Evolutionary conservation across 2,113 vertebrate species (phyloP), one percentile per base, ranked within the genome.

Genomic region (Lipotes vexillifer): DNA sequence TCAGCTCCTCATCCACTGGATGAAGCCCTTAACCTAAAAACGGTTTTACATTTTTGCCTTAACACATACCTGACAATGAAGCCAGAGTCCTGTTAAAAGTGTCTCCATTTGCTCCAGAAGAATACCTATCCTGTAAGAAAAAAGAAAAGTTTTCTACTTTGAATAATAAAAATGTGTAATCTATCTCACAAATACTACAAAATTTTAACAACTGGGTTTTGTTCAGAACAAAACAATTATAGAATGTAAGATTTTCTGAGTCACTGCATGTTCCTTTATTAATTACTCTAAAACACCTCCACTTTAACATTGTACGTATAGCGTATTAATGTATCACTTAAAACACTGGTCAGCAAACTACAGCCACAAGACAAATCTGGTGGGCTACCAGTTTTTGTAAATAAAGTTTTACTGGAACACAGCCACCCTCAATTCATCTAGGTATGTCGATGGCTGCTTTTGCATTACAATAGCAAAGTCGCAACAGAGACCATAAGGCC

Each of bases 41-140:
- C 5, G 3, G 55, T 75, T 69, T 38, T 12, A 66, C 33, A 33
- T 74, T 91, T 88, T 65, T 31, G 27, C 9, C 3, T 61, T 93
- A 66, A 90, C 74, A 97, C 98, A 75, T 98, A 99, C 98, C 98
- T 14, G 96, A 44, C 8, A 57, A 97, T 20, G 71, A 97, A 13
- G 38, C 36, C 27, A 33, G 68, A 94, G 21, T 71, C 83, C 96
- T 98, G 9, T 44, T 92, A 96, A 84, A 96, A 0, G 80, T 93
- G 0, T 94, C 9, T 46, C 94, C 96, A 96, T 93, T 90, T 74
- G 93, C 88, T 94, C 96, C 96, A 92, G 93, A 97, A 97, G 97
- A 82, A 96, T 96, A 97, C 29, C 36, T 88, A 44, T 95, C 88
- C 99, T 99, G 66, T 8, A 97, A 77, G 33, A 93, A 78, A 29